These are phyloP conservation scores for Archips xylosteana DNA, from an alignment of 2,888 invertebrate species.

Conservation along the genomic window DNA sequence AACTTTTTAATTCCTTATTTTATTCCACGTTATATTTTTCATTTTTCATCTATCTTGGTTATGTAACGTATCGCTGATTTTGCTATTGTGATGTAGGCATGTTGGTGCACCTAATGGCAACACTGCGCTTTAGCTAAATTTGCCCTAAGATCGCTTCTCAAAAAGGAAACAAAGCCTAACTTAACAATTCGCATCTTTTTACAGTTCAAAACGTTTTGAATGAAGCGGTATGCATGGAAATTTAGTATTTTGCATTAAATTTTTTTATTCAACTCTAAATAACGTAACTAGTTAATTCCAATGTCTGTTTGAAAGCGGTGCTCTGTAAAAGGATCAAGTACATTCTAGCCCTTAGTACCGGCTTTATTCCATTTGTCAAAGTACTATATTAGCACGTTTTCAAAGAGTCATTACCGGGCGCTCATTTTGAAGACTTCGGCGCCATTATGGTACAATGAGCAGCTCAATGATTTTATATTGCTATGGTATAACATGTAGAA, in stretches of 20 bases:
- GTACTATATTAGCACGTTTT: conserved; percentile 12
- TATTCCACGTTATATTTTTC: conserved; percentile 62
- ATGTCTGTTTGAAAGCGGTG: conserved; percentile 25
- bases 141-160: conserved; percentile 26
- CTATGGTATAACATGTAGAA: not conserved
- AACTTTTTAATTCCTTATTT: conserved; percentile 71
- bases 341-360: not conserved
- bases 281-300: not conserved
- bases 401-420: conserved; percentile 8
- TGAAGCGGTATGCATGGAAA: conserved; percentile 78
- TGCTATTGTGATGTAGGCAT: conserved; percentile 73
- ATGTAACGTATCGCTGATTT: conserved; percentile 62
- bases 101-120: conserved; percentile 66
- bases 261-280: not conserved
- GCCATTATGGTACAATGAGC: not conserved
- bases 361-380: not conserved
- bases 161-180: conserved; percentile 13
- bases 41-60: conserved; percentile 57
- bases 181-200: conserved; percentile 62
- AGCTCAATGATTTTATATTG: not conserved
- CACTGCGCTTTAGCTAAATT: conserved; percentile 64
- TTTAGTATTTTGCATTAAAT: conserved; percentile 25
- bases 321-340: not conserved
- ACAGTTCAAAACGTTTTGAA: conserved; percentile 72
- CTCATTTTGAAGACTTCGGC: not conserved